These are phyloP conservation scores for Coenonympha glycerion DNA, from an alignment of 2,888 invertebrate species.

Conservation along the genomic window DNA sequence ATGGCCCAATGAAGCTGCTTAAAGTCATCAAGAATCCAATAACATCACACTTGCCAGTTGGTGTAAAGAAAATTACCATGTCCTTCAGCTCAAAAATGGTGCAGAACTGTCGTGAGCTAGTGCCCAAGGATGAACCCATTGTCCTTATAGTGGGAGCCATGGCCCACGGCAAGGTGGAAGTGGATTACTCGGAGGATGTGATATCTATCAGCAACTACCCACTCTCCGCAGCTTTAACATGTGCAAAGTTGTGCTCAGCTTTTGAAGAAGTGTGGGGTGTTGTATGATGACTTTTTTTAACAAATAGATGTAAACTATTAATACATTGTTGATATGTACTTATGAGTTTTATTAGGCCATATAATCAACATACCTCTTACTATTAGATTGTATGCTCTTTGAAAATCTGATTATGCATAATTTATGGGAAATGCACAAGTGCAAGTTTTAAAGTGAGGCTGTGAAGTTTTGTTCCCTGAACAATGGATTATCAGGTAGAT, in stretches of 20 bases:
- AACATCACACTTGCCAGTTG: conserved; percentile 94
- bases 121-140: conserved; percentile 87
- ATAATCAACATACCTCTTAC: too few species aligned
- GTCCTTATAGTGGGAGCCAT: conserved; percentile 96
- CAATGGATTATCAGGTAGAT: too few species aligned
- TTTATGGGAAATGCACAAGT: too few species aligned
- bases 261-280: conserved; percentile 96
- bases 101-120: conserved; percentile 82
- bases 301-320: too few species aligned
- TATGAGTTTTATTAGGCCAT: too few species aligned
- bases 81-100: conserved; percentile 89
- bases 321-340: too few species aligned
- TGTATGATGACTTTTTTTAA: conserved; percentile 60
- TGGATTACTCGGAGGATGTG: conserved; percentile 92
- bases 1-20: conserved; percentile 90
- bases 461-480: too few species aligned
- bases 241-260: conserved; percentile 94
- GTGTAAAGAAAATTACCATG: conserved; percentile 91
- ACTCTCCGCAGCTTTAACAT: conserved; percentile 95
- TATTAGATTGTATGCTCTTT: too few species aligned
- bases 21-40: conserved; percentile 98
- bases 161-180: conserved; percentile 94
- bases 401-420: too few species aligned
- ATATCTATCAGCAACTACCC: conserved; percentile 97
- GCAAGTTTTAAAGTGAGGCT: too few species aligned